A percentile compares a stretch with the other conserved stretches of the same genome.
Evolutionary conservation across 2,888 invertebrate species (phyloP).

Genomic region (Drosophila mimetica): DNA sequence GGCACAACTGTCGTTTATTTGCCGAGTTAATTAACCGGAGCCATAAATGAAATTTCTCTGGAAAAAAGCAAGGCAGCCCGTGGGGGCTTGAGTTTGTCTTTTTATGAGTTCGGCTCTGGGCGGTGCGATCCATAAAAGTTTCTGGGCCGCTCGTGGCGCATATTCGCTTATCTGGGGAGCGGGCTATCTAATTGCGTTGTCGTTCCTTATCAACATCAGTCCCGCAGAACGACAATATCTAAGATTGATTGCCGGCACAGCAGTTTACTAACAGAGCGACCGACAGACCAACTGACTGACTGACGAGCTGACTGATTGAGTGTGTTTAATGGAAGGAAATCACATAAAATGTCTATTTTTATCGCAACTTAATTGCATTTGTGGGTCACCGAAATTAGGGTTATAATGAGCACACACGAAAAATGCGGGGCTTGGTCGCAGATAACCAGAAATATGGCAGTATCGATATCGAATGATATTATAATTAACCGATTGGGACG

Average conservation of each 20-base stretch:
- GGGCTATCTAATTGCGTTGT: slow-evolving; percentile 76
- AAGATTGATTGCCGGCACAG: slow-evolving; percentile 67
- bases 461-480: slow-evolving; percentile 15
- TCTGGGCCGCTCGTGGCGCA: slow-evolving; percentile 10
- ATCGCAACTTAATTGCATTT: slow-evolving; percentile 77
- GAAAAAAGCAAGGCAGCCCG: slow-evolving; percentile 38
- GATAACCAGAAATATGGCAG: slow-evolving; percentile 30
- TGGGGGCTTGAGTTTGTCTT: slow-evolving; percentile 19
- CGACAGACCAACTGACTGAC: not conserved
- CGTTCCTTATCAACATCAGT: slow-evolving; percentile 66
- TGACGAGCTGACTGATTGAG: slow-evolving; percentile 16
- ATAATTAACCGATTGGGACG: slow-evolving; percentile 7
- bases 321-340: slow-evolving; percentile 53
- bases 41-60: slow-evolving; percentile 68
- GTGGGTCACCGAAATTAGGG: slow-evolving; percentile 73
- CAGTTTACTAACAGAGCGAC: slow-evolving; percentile 11
- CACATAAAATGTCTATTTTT: slow-evolving; percentile 77
- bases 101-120: slow-evolving; percentile 53
- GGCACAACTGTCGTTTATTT: slow-evolving; percentile 13
- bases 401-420: slow-evolving; percentile 49
- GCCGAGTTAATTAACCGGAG: slow-evolving; percentile 29
- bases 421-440: slow-evolving; percentile 16
- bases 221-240: slow-evolving; percentile 71
- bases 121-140: slow-evolving; percentile 63
- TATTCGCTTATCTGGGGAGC: slow-evolving; percentile 61